A percentile compares a stretch with the other conserved stretches of the same genome.
These are phyloP conservation scores for Cheracebus regulus DNA, from an alignment of 2,797 vertebrate genomes.

Conservation along the genomic window DNA sequence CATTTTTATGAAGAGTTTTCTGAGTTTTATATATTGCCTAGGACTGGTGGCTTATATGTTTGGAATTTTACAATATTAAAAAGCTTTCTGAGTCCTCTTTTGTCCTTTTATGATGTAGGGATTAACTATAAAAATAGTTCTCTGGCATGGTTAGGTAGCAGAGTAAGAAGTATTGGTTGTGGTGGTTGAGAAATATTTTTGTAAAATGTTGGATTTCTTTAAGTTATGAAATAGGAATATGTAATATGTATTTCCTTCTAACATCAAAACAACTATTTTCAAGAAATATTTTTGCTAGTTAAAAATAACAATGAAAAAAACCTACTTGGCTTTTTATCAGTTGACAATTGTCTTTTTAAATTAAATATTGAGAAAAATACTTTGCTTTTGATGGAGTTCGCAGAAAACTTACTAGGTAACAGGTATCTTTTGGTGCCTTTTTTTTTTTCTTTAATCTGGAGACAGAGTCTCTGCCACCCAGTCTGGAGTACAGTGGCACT, in stretches of 20 bases:
- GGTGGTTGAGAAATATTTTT: neutral
- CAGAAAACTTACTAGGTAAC: neutral
- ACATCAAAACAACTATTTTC: neutral
- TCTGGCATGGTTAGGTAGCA: neutral
- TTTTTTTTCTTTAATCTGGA: too few relatives aligned
- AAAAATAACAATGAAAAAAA: neutral
- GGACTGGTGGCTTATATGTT: neutral
- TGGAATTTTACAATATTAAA: slow-evolving; percentile 2
- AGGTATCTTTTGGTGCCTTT: neutral
- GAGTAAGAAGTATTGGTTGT: neutral
- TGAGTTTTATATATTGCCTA: neutral
- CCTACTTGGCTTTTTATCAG: neutral
- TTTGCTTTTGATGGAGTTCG: neutral
- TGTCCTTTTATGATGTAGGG: neutral
- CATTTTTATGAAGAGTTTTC: neutral
- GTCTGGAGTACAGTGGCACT: neutral
- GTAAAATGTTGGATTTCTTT: neutral
- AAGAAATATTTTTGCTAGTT: slow-evolving; percentile 27
- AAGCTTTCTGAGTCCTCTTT: neutral
- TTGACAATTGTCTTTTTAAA: neutral
- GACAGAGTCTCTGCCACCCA: too few relatives aligned
- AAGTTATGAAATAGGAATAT: neutral
- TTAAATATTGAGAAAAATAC: neutral
- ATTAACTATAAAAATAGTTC: neutral
- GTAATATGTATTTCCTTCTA: neutral